phyloP scores from a whole-genome alignment of 2,113 vertebrate species.

The Poeciliopsis retropinna region DNA sequence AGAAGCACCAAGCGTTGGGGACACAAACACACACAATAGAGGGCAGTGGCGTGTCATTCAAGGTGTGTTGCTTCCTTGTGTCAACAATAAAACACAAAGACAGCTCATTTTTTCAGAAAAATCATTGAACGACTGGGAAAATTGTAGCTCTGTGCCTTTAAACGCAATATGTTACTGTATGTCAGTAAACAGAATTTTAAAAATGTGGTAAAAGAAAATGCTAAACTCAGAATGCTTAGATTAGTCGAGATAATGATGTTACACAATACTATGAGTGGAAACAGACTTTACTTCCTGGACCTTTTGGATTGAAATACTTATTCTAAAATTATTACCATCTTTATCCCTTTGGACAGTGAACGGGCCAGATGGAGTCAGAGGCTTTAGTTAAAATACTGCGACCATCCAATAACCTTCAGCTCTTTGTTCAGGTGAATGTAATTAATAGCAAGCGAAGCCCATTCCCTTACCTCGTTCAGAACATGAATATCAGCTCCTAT shows the following conservation, averaged over 20 bases:
- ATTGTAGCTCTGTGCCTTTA: not conserved
- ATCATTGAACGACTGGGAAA: not conserved
- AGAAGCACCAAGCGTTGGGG: constrained; percentile 23
- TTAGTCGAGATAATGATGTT: not conserved
- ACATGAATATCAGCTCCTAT: not conserved
- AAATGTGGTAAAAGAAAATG: not conserved
- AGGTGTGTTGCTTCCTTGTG: not conserved
- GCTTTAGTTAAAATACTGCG: constrained; percentile 1
- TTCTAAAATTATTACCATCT: not conserved
- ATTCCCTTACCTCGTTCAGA: constrained; percentile 57
- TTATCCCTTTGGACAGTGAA: not conserved
- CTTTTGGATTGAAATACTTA: not conserved
- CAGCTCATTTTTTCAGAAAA: not conserved
- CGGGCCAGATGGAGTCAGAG: not conserved
- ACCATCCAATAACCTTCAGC: constrained; percentile 9
- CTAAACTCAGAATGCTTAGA: not conserved
- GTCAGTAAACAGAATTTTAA: not conserved
- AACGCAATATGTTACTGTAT: not conserved
- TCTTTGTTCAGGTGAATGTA: not conserved
- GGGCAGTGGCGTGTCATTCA: not conserved
- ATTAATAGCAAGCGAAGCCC: not conserved
- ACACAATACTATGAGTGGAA: not conserved
- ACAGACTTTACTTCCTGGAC: constrained; percentile 11
- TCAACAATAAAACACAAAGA: not conserved
- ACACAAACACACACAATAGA: constrained; percentile 27